Evolutionary conservation across 2,888 invertebrate species (phyloP), one percentile per base, ranked within the genome.

Genomic region (Hydroisotoma schaefferi): DNA sequence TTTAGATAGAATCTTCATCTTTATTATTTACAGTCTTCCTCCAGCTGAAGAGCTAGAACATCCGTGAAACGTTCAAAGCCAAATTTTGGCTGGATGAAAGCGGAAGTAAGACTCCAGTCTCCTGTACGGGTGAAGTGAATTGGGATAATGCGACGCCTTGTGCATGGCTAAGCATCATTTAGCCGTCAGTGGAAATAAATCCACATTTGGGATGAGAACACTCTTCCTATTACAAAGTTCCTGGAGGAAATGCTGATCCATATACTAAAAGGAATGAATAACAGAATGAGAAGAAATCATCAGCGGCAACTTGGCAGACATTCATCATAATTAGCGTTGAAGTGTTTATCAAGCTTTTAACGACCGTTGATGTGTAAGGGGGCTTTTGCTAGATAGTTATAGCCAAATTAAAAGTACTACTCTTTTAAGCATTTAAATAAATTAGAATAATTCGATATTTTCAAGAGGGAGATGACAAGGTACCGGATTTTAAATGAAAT

Each of bases 131-230:
- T 48, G 48, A 48, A 28, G 52, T 37, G 10, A 10, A 52, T 37
- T 52, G 22, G 52, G 20, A 52, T 52, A 52, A 52, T 52, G 52
- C 20, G 37, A 52, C 49, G 49, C 49, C 49, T 49, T 49, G 49
- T 49, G 49, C 46, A 46, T 46, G 46, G 46, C 46, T 22, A 46
- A 46, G 23, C 23, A 12, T 46, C 46, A 46, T 46, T 46, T 46
- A 20, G 25, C 40, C 40, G 20, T 5, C 8, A 18, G n/a, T 40
- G 15, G 15, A 8, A 10, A 33, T 33, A 10, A 10, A 10, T 20
- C 20, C n/a, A 18, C 40, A 20, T 18, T 18, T 40, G 5, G 20
- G 20, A 40, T 40, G 40, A 20, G n/a, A 40, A 40, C 40, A 20
- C n/a, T 40, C 8, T 40, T 40, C 40, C 33, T 5, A 40, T 18